Percentiles rank a stretch among this genome's conserved stretches.
These are phyloP conservation scores for Drosophila bipectinata DNA, from an alignment of 1,140 invertebrate species.

Conservation along the genomic window DNA sequence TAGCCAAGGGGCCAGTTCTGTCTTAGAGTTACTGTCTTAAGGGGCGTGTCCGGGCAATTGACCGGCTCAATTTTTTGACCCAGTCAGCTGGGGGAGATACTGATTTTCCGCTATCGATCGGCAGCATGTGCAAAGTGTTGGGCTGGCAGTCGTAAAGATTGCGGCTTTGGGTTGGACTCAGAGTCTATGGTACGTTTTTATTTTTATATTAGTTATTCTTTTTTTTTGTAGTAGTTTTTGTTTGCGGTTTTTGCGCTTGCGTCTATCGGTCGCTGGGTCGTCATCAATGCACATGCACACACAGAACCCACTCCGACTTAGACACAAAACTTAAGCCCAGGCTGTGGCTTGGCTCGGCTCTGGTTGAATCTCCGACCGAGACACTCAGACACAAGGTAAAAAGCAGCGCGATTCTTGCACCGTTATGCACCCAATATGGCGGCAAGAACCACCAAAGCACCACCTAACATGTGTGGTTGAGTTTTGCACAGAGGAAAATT, in stretches of 20 bases:
- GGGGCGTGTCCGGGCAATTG: constrained; percentile 30
- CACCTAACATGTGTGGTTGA: constrained; percentile 59
- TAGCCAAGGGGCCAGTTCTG: constrained; percentile 44
- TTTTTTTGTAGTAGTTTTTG: constrained; percentile 20
- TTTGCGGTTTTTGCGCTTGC: constrained; percentile 70
- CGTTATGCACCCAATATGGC: constrained; percentile 82
- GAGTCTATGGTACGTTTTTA: background rate
- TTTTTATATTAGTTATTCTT: background rate
- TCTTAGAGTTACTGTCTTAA: constrained; percentile 3
- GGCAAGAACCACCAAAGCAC: constrained; percentile 35
- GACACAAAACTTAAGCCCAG: constrained; percentile 6
- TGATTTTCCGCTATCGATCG: constrained; percentile 46
- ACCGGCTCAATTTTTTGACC: constrained; percentile 45
- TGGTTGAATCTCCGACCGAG: constrained; percentile 22
- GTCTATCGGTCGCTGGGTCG: constrained; percentile 80
- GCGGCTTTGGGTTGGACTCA: constrained; percentile 10
- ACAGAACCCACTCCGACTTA: constrained; percentile 26
- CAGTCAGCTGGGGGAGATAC: constrained; percentile 47
- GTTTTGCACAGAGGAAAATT: background rate
- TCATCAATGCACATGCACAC: constrained; percentile 68
- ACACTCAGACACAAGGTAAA: constrained; percentile 48
- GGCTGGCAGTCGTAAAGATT: constrained; percentile 31
- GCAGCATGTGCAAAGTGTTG: constrained; percentile 55
- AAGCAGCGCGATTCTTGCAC: constrained; percentile 80
- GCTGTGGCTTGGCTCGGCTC: constrained; percentile 12